phyloP scores from a whole-genome alignment of 2,797 vertebrate genomes.

The Avahi laniger region DNA sequence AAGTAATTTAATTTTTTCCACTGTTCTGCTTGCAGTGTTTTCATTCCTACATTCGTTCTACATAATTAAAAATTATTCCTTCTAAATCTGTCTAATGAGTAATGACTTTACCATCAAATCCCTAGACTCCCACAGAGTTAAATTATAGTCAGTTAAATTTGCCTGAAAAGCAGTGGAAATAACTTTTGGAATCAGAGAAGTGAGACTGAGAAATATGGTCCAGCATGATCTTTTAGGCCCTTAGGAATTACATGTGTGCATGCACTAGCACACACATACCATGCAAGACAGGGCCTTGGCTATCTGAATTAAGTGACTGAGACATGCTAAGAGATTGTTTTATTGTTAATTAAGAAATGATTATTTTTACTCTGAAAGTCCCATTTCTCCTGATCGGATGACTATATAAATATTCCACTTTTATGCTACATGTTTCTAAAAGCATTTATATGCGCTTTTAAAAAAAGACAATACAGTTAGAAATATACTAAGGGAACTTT shows the following conservation, averaged over 20 bases:
- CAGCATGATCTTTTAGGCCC: neutral
- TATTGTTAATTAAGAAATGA: constrained; percentile 33
- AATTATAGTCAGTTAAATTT: constrained; percentile 43
- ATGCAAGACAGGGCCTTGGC: neutral
- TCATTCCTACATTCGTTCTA: constrained; percentile 7
- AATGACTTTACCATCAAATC: constrained; percentile 52
- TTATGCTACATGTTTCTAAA: neutral
- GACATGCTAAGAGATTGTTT: neutral
- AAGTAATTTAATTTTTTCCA: constrained; percentile 53
- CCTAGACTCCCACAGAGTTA: constrained; percentile 3
- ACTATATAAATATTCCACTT: neutral
- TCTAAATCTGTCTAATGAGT: constrained; percentile 54
- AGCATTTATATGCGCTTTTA: neutral
- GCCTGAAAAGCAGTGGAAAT: neutral
- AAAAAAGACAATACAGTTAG: neutral
- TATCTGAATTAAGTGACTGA: neutral
- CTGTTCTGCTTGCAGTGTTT: constrained; percentile 37
- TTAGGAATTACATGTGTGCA: neutral
- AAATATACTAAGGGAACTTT: constrained; percentile 9
- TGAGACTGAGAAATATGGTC: constrained; percentile 17
- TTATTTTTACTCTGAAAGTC: neutral
- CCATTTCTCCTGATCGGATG: neutral
- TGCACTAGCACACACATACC: neutral
- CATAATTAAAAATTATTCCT: constrained; percentile 56
- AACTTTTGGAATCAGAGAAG: constrained; percentile 28